A percentile compares a stretch with the other conserved stretches of the same genome.
These are phyloP conservation scores for Halcyon chelicuti DNA, from an alignment of 2,797 vertebrate genomes.

Conservation along the genomic window DNA sequence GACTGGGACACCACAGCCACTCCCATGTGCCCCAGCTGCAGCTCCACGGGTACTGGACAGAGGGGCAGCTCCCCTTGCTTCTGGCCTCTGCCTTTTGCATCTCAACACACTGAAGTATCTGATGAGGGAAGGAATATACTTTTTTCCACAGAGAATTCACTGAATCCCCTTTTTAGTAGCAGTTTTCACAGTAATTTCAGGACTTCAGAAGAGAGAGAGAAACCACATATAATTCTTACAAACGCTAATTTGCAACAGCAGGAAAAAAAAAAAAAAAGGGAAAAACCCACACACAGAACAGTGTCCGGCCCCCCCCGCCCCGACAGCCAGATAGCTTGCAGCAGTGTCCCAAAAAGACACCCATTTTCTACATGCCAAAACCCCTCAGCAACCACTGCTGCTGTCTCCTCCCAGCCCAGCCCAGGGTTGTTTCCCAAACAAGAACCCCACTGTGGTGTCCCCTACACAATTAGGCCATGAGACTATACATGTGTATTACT, in stretches of 20 bases:
- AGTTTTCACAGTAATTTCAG: background rate
- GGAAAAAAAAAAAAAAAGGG: background rate
- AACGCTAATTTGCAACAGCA: background rate
- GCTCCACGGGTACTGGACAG: background rate
- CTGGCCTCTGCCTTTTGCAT: background rate
- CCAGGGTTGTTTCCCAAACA: background rate
- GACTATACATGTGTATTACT: background rate
- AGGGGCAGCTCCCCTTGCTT: background rate
- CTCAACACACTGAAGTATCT: background rate
- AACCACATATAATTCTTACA: background rate
- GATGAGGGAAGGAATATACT: background rate
- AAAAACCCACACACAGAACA: background rate
- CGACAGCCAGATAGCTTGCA: background rate
- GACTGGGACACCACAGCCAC: background rate
- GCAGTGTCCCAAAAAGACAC: background rate
- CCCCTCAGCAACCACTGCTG: background rate
- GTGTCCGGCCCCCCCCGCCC: no score
- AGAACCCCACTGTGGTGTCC: background rate
- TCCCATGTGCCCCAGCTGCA: background rate
- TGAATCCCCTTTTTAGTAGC: constrained; percentile 18
- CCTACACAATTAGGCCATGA: background rate
- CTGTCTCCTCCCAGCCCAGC: background rate
- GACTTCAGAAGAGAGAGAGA: background rate
- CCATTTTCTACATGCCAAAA: background rate
- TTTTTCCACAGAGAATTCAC: background rate